Base-by-base conservation (phyloP, 1,140 invertebrate genomes). In the Brachionus plicatilis region DNA sequence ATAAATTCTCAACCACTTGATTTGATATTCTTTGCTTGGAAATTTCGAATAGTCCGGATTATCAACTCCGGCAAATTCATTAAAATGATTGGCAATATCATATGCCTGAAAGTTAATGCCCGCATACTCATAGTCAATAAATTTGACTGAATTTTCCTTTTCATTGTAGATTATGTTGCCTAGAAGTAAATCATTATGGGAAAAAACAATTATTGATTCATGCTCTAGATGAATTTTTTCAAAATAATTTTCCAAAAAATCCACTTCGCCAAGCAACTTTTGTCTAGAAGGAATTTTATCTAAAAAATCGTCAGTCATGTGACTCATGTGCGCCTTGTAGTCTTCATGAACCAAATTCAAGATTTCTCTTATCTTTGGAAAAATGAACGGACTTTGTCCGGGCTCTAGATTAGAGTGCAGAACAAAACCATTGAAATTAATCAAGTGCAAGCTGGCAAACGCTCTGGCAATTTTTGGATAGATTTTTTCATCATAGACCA, bases 41-140 rank as follows among this genome's bases (percentile, higher is more conserved):
- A 95, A 97, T 66, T 92, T 90, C 3, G 91, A 90, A 86, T 88
- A 90, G 84, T 91, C 88, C 29, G 88, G 86, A 24, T 89, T 87
- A 29, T 89, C 89, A 33, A 91, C 87, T 94, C 96, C 96, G 87
- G 94, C 94, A 92, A 95, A 98, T 92, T 99, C 97, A 87, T 94
- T 93, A 91, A 99, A 99, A 91, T 99, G 96, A 91, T 99, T 98
- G 14, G 93, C 97, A 88, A 99, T 96, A 90, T 99, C 97, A 90
- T 92, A 99, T 1, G 95, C 94, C 90, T 96, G 95, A 90, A 95
- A 97, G 90, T 99, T 99, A 86, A 93, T 93, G 84, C 92, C 93
- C 7, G 94, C 94, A 90, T 99, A 99, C 89, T 99, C 97, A 90
- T 95, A 99, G 90, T 99, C 97, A 87, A 99, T 99, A 88, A 99